These are phyloP conservation scores for Andrena minutula DNA, from an alignment of 2,888 invertebrate genomes.

Conservation along the genomic window DNA sequence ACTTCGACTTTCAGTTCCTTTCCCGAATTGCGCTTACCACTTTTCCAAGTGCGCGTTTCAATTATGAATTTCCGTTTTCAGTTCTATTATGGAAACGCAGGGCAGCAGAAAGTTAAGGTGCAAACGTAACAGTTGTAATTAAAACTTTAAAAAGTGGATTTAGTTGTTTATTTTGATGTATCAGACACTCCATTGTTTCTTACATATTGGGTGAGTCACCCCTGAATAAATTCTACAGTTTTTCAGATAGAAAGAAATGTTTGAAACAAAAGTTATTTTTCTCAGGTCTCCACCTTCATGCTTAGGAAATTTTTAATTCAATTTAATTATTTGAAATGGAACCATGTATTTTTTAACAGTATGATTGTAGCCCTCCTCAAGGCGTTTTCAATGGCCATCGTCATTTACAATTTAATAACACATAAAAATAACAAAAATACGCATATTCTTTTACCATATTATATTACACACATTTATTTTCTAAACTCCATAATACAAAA, in stretches of 20 bases:
- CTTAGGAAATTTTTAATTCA: background rate
- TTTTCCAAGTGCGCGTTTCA: background rate
- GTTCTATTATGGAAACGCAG: conserved; percentile 7
- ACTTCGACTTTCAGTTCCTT: conserved; percentile 32
- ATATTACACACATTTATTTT: too few relatives aligned
- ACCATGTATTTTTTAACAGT: background rate
- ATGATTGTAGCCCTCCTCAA: background rate
- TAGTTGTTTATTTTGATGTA: background rate
- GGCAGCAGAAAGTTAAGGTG: background rate
- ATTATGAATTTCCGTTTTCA: conserved; percentile 1
- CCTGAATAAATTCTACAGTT: background rate
- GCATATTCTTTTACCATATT: too few relatives aligned
- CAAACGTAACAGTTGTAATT: conserved; percentile 6
- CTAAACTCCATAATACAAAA: too few relatives aligned
- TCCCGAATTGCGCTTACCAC: conserved; percentile 13
- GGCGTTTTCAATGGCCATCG: too few relatives aligned
- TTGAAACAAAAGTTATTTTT: background rate
- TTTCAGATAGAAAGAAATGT: background rate
- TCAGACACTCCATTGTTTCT: too few relatives aligned
- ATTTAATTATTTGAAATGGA: too few relatives aligned
- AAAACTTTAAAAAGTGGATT: background rate
- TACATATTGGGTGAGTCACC: too few relatives aligned
- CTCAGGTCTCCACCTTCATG: background rate
- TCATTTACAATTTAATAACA: too few relatives aligned
- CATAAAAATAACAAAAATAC: too few relatives aligned